These are phyloP conservation scores for Drosophila nigricruria DNA, from an alignment of 2,888 invertebrate genomes.

Conservation along the genomic window DNA sequence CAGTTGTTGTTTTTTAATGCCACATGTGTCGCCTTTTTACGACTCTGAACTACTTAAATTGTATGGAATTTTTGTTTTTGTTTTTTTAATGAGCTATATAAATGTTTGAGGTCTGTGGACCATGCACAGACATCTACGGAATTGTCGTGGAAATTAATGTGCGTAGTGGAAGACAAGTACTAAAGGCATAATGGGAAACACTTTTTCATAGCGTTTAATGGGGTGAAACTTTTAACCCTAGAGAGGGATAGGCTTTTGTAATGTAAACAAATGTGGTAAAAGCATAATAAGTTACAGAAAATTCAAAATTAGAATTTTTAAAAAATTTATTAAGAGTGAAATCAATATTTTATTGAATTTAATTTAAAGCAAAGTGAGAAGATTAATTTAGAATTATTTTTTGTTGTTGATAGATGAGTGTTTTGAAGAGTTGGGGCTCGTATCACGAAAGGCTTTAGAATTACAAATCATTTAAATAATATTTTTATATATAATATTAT, in stretches of 20 bases:
- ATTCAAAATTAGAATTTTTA: not conserved
- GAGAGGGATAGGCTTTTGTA: conserved; percentile 1
- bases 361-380: not conserved
- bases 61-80: conserved; percentile 45
- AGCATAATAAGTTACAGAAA: no score
- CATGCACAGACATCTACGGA: conserved; percentile 31
- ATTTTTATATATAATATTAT: not conserved
- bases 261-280: not conserved
- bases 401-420: not conserved
- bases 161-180: conserved; percentile 28
- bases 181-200: conserved; percentile 33
- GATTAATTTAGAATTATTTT: not conserved
- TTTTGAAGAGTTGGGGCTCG: not conserved
- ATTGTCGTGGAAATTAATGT: conserved; percentile 41
- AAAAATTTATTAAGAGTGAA: not conserved
- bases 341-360: not conserved
- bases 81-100: conserved; percentile 70
- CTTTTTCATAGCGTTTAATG: conserved; percentile 12
- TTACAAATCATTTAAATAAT: not conserved
- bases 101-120: conserved; percentile 41
- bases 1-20: conserved; percentile 52
- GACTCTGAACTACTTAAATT: conserved; percentile 62
- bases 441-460: not conserved
- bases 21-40: conserved; percentile 63
- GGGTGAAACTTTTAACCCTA: conserved; percentile 8